Base-by-base conservation (phyloP, 2,797 vertebrate genomes). In the Intellagama lesueurii region DNA sequence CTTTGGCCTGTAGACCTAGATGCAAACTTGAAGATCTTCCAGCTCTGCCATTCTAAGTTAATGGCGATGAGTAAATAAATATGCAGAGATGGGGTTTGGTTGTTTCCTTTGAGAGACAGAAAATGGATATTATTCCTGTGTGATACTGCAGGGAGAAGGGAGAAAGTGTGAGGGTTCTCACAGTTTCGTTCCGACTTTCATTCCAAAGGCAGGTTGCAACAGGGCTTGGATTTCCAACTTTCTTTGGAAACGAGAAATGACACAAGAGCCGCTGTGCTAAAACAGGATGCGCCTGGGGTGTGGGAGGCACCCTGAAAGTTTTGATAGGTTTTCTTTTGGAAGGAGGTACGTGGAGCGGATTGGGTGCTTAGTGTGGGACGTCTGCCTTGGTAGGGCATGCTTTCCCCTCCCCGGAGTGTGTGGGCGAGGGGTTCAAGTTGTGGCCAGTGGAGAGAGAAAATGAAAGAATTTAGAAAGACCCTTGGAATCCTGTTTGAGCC, bases 151-250 rank as follows among this genome's bases (percentile, higher is more conserved):
- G 22, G 4, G 24, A n/a, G 16, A 32, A 16, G 22, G 4, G 24
- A n/a, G 16, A 32, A 32, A 3, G 35, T 19, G 8, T 24, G 7
- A 32, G 35, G 24, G 32, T 19, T 69, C 32, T 49, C n/a, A 19
- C 75, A 3, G 5, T 77, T 28, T 30, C 26, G n/a, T 16, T 24
- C 19, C 16, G n/a, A 30, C 11, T 4, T 77, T 81, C 56, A 35
- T 83, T 83, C 81, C 73, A 78, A 66, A 77, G 72, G 75, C 60
- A 83, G 60, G 87, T 78, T 77, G 3, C 14, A 49, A 81, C 44
- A 78, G 4, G 47, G 26, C 30, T 35, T 14, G 47, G 2, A 12
- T 6, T 75, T 47, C 69, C 28, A 75, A 64, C 28, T 60, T 47
- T 82, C 30, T 49, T 75, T 28, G 52, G 52, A 56, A 56, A 56